phyloP scores from a whole-genome alignment of 1,140 invertebrate species.

The Sminthurides bifidus region DNA sequence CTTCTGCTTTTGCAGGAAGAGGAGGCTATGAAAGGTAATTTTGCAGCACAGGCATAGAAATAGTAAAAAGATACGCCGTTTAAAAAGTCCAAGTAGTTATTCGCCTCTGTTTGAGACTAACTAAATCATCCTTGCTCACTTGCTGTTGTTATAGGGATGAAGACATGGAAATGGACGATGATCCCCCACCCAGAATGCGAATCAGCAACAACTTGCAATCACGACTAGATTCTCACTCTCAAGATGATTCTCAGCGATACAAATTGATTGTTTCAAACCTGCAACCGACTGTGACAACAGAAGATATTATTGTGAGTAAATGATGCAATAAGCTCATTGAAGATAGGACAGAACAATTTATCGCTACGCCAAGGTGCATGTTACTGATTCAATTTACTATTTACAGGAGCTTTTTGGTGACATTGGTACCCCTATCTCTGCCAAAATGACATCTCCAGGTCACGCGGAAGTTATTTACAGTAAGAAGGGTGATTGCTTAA shows the following conservation, averaged over 20 bases:
- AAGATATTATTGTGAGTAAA: constrained; percentile 40
- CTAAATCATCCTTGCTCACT: too few species aligned
- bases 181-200: constrained; percentile 18
- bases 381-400: background rate
- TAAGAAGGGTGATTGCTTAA: constrained; percentile 39
- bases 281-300: constrained; percentile 40
- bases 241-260: constrained; percentile 35
- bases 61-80: too few species aligned
- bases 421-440: constrained; percentile 40
- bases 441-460: constrained; percentile 38
- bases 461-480: constrained; percentile 42
- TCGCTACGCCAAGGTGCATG: background rate
- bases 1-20: too few species aligned
- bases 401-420: constrained; percentile 44
- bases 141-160: constrained; percentile 7
- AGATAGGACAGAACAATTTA: too few species aligned
- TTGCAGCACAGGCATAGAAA: too few species aligned
- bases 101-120: too few species aligned
- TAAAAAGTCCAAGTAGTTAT: too few species aligned
- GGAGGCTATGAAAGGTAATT: too few species aligned
- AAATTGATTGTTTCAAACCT: constrained; percentile 42
- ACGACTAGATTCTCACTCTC: constrained; percentile 13
- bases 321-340: background rate
- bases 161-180: constrained; percentile 19
- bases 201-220: constrained; percentile 19